Conservation (phyloP, 1,140 invertebrate genomes). For the Melipona quadrifasciata region DNA sequence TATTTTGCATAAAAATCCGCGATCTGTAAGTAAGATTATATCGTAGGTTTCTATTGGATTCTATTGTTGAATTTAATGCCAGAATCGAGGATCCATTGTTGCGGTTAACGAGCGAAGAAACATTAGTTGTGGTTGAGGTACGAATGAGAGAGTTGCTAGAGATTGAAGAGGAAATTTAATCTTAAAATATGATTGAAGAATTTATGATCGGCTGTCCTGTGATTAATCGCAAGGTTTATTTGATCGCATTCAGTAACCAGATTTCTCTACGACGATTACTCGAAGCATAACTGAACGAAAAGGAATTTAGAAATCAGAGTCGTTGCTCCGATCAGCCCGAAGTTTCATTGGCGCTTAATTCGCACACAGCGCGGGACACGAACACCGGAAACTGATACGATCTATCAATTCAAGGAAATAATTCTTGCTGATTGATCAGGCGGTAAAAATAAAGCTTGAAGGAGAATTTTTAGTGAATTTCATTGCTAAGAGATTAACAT, state of each 20-base stretch:
- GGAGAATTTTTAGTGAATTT: neutral
- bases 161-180: neutral
- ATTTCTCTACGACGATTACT: neutral
- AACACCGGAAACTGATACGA: constrained; percentile 21
- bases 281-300: neutral
- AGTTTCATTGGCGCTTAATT: constrained; percentile 5
- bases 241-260: neutral
- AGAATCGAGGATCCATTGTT: neutral
- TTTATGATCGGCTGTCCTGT: too few relatives aligned
- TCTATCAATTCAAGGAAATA: constrained; percentile 18
- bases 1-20: too few relatives aligned
- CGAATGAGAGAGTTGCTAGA: neutral
- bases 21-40: too few relatives aligned
- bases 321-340: neutral
- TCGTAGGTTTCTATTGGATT: neutral
- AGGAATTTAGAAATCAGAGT: neutral
- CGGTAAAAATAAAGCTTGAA: neutral
- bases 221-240: too few relatives aligned
- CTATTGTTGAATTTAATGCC: neutral
- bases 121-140: neutral
- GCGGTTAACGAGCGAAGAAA: neutral
- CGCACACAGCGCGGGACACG: neutral
- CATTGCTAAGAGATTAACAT: neutral
- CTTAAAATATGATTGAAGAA: too few relatives aligned
- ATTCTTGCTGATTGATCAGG: neutral